A percentile compares a stretch with the other conserved stretches of the same genome.
Evolutionary conservation across 2,113 vertebrate genomes (phyloP).

Genomic region (Asarcornis scutulata): DNA sequence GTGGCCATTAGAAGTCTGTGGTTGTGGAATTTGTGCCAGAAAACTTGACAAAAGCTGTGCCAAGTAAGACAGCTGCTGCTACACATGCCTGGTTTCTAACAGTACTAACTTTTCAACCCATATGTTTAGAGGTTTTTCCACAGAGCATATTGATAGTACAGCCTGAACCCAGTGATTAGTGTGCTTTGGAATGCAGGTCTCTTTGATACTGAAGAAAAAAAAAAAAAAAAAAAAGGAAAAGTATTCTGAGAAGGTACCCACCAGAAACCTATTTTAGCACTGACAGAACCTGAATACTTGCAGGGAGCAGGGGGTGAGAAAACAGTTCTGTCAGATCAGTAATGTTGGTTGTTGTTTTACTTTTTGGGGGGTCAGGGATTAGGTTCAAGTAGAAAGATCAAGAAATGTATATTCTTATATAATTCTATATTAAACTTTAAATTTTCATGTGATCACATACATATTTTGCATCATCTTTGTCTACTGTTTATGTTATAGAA

Average conservation of each 20-base stretch:
- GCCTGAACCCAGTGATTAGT: conserved; percentile 1
- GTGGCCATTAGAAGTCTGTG: conserved; percentile 37
- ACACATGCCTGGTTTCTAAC: conserved; percentile 50
- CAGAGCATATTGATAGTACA: conserved; percentile 8
- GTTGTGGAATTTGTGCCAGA: conserved; percentile 48
- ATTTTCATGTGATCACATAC: background rate
- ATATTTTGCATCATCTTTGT: background rate
- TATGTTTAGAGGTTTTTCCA: conserved; percentile 56
- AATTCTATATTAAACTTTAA: background rate
- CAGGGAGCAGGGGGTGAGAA: background rate
- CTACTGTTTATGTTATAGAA: background rate
- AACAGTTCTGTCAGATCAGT: background rate
- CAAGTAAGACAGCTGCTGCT: conserved; percentile 63
- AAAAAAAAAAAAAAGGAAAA: background rate
- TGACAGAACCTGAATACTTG: background rate
- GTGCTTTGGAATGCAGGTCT: conserved; percentile 1
- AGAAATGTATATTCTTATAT: background rate
- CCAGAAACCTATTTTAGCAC: background rate
- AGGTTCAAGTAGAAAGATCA: background rate
- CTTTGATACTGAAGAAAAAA: background rate
- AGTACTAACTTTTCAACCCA: conserved; percentile 7
- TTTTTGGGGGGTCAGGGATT: background rate
- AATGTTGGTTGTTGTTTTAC: background rate
- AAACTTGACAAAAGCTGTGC: conserved; percentile 53
- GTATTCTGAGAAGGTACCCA: background rate